Evolutionary conservation across 2,113 vertebrate genomes (phyloP), one percentile per base, ranked within the genome.

Genomic region (Nesoenas mayeri): DNA sequence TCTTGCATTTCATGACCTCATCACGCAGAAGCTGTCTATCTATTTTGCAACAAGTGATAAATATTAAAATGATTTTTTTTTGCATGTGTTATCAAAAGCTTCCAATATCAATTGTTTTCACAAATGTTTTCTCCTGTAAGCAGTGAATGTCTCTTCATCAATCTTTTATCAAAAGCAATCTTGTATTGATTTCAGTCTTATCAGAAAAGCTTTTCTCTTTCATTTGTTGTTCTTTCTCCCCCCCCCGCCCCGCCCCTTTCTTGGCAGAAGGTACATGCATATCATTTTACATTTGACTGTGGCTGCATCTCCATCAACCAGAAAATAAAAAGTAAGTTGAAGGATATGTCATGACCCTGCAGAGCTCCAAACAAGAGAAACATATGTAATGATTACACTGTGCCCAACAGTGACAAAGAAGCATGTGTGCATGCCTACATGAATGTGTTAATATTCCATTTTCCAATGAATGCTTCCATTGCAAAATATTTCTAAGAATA

Each of bases 141-240:
- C 79, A 61, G 70, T 85, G 96, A 97, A 95, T 62, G 77, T 86
- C 69, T 97, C 95, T 96, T 96, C 96, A 98, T 98, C 97, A 97
- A 96, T 98, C 97, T 98, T 97, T 97, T 85, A 97, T 97, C 97
- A 95, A 95, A 97, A 85, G 91, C 96, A 94, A 96, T 98, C 96
- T 97, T 90, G 85, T 96, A 98, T 91, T 94, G 96, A 94, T 97
- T 96, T 97, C 93, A 96, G 62, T 97, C 91, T 97, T 97, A 95
- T 73, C 89, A 96, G 73, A 89, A 70, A 96, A 97, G 50, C 34
- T 84, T 66, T 62, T 88, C 69, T 65, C 29, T 14, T 88, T 69
- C 69, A 67, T 96, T 61, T 91, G 89, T 93, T 69, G 5, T 40
- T 47, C 79, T 26, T 64, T 67, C 79, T 92, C 57, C 32, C 38